A percentile compares a stretch with the other conserved stretches of the same genome.
These are phyloP conservation scores for Rotaria sp. DNA, from an alignment of 2,888 invertebrate species.

Conservation along the genomic window DNA sequence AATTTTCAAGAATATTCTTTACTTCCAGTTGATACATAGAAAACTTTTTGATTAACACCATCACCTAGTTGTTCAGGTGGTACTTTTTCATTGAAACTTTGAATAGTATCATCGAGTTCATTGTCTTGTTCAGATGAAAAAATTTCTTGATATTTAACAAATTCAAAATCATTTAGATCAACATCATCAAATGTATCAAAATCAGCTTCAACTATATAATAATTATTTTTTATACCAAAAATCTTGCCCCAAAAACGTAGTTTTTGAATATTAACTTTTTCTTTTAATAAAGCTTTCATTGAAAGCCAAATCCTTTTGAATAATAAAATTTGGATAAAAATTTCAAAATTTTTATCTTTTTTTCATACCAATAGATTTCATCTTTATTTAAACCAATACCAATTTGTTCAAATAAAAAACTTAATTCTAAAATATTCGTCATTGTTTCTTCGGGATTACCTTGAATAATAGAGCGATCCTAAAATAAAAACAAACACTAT, in stretches of 20 bases:
- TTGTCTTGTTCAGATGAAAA: background rate
- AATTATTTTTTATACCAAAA: background rate
- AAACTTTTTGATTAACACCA: slow-evolving; percentile 1
- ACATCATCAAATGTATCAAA: background rate
- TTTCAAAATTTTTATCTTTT: background rate
- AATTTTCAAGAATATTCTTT: background rate
- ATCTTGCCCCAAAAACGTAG: background rate
- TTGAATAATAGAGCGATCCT: background rate
- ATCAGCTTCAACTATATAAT: background rate
- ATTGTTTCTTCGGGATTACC: background rate
- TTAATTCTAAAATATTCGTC: background rate
- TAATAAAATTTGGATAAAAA: background rate
- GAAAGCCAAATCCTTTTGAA: background rate
- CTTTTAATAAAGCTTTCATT: background rate
- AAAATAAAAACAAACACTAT: background rate
- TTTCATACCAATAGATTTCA: background rate
- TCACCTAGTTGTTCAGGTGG: background rate
- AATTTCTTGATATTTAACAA: background rate
- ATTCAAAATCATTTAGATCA: background rate
- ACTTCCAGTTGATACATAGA: background rate
- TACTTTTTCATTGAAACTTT: background rate
- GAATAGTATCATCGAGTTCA: background rate
- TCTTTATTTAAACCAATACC: background rate
- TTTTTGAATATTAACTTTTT: background rate
- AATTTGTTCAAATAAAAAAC: background rate